Evolutionary conservation across 2,113 vertebrate genomes (phyloP).

Genomic region (Falcunculus frontatus): DNA sequence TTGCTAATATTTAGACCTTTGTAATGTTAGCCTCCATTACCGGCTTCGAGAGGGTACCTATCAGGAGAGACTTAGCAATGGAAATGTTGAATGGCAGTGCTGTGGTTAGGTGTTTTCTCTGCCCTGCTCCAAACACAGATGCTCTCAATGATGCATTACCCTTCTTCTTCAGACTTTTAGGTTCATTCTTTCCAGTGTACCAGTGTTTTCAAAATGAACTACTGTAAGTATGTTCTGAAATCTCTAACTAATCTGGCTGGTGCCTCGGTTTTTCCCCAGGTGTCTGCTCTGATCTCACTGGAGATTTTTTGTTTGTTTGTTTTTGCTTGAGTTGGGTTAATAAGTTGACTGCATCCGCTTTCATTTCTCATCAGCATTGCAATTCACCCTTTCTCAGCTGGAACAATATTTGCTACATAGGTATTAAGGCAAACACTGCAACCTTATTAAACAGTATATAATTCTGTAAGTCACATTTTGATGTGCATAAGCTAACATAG

Average conservation of each 20-base stretch:
- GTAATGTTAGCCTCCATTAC: neutral
- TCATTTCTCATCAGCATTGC: neutral
- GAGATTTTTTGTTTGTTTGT: neutral
- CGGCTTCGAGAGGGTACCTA: neutral
- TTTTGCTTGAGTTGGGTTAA: neutral
- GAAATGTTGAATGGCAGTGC: neutral
- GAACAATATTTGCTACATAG: neutral
- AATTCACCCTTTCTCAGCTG: neutral
- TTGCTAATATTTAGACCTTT: constrained; percentile 38
- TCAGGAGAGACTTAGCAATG: neutral
- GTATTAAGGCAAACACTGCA: neutral
- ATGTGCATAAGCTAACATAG: neutral
- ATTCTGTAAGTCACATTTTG: neutral
- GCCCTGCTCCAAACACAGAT: neutral
- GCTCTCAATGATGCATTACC: neutral
- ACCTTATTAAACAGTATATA: neutral
- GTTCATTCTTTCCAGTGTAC: neutral
- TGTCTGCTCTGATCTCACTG: neutral
- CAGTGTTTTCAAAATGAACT: neutral
- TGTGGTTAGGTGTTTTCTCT: neutral
- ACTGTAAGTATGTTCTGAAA: neutral
- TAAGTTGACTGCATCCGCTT: neutral
- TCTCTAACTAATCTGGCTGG: neutral
- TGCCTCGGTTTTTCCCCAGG: neutral
- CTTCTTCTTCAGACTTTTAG: neutral